These are phyloP conservation scores for Erythrocercus mccallii DNA, from an alignment of 2,113 vertebrate species.

Conservation along the genomic window DNA sequence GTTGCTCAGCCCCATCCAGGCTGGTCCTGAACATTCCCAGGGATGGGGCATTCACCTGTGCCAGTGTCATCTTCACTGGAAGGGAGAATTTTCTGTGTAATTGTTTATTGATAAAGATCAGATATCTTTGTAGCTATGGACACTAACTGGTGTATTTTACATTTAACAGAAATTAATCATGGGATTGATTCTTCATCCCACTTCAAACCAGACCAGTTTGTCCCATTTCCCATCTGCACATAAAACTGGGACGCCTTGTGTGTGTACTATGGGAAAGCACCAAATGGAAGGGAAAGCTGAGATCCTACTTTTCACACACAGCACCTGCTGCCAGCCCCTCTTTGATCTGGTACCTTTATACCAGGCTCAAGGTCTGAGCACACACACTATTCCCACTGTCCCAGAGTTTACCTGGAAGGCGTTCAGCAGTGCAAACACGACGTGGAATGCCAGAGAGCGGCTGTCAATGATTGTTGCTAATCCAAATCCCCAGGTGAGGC, in stretches of 20 bases:
- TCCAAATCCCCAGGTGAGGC: slow-evolving; percentile 87
- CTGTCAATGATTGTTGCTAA: slow-evolving; percentile 67
- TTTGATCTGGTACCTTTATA: neutral
- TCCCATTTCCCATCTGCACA: neutral
- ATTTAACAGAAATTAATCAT: neutral
- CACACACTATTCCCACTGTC: neutral
- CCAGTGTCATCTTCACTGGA: neutral
- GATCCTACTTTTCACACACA: neutral
- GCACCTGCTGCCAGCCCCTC: neutral
- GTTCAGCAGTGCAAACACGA: slow-evolving; percentile 80
- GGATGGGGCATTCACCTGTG: neutral
- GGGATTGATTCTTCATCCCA: neutral
- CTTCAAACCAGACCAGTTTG: neutral
- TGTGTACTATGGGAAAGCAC: rapidly evolving
- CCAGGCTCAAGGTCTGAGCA: neutral
- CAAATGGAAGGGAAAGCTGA: neutral
- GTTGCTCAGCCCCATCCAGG: neutral
- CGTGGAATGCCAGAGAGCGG: slow-evolving; percentile 42
- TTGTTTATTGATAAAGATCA: neutral
- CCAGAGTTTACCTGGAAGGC: slow-evolving; percentile 79
- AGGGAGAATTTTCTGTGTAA: neutral
- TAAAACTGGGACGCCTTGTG: rapidly evolving
- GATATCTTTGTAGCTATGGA: neutral
- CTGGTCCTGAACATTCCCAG: neutral
- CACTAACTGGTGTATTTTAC: neutral